Conservation (phyloP, 2,797 vertebrate genomes). For the Strix occidentalis region DNA sequence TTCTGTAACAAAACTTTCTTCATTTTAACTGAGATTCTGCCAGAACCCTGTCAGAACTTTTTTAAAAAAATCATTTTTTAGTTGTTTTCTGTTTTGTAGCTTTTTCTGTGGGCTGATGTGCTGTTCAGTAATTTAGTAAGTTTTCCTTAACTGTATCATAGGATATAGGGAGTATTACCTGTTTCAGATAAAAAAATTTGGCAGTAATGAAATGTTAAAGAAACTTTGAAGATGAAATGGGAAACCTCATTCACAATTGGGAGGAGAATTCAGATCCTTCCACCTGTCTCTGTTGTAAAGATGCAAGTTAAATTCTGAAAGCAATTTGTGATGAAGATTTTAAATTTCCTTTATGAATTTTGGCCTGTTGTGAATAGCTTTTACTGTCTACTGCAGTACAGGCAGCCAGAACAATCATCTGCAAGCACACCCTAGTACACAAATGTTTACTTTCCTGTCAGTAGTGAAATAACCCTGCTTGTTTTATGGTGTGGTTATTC, state of each 20-base stretch:
- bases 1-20: background rate
- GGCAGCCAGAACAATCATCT: conserved; percentile 9
- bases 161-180: background rate
- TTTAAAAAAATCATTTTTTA: accelerated
- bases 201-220: background rate
- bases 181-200: background rate
- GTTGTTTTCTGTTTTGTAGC: background rate
- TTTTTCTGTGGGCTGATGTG: background rate
- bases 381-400: background rate
- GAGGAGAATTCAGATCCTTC: background rate
- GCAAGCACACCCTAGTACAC: conserved; percentile 19
- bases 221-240: background rate
- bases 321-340: background rate
- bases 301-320: background rate
- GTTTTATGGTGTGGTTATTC: conserved; percentile 59
- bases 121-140: background rate
- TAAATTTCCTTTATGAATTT: background rate
- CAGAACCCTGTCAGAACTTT: background rate
- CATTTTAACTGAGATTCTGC: background rate
- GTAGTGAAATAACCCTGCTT: conserved; percentile 24
- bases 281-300: background rate
- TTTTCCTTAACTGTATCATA: background rate
- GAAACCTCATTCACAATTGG: background rate
- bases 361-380: conserved; percentile 4
- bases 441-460: conserved; percentile 64